Percentiles rank a stretch among this genome's conserved stretches.
These are phyloP conservation scores for Macaria liturata DNA, from an alignment of 2,888 invertebrate species.

Conservation along the genomic window DNA sequence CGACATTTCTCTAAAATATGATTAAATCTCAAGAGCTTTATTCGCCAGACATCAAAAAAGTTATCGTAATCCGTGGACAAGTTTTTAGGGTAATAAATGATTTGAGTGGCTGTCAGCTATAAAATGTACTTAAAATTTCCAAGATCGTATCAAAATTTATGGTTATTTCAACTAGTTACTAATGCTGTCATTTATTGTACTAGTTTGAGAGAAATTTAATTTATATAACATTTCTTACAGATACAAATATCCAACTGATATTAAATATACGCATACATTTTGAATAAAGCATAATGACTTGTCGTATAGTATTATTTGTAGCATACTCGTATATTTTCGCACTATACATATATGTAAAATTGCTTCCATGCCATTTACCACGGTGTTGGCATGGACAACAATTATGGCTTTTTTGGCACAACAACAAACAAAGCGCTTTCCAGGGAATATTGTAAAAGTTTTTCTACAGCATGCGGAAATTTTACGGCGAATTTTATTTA, in stretches of 20 bases:
- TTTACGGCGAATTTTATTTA: neutral
- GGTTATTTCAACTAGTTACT: too few species aligned
- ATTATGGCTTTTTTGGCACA: constrained; percentile 13
- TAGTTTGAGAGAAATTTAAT: too few species aligned
- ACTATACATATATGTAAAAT: constrained; percentile 2
- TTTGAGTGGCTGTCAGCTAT: neutral
- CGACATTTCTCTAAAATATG: constrained; percentile 5
- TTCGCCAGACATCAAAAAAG: constrained; percentile 17
- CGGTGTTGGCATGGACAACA: constrained; percentile 14
- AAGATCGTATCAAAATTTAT: too few species aligned
- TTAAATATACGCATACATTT: too few species aligned
- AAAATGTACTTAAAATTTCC: too few species aligned
- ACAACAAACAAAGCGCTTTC: constrained; percentile 15
- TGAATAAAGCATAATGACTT: too few species aligned
- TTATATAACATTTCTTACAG: too few species aligned
- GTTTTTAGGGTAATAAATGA: constrained; percentile 33
- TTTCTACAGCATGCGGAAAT: neutral
- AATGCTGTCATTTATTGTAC: too few species aligned
- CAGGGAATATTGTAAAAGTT: constrained; percentile 5
- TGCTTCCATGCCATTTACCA: constrained; percentile 10
- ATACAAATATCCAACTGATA: too few species aligned
- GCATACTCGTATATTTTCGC: too few species aligned
- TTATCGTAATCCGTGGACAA: constrained; percentile 41
- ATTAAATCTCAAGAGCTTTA: constrained; percentile 1
- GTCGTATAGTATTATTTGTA: too few species aligned